Conservation (phyloP, 2,888 invertebrate genomes). For the Meta bourneti region DNA sequence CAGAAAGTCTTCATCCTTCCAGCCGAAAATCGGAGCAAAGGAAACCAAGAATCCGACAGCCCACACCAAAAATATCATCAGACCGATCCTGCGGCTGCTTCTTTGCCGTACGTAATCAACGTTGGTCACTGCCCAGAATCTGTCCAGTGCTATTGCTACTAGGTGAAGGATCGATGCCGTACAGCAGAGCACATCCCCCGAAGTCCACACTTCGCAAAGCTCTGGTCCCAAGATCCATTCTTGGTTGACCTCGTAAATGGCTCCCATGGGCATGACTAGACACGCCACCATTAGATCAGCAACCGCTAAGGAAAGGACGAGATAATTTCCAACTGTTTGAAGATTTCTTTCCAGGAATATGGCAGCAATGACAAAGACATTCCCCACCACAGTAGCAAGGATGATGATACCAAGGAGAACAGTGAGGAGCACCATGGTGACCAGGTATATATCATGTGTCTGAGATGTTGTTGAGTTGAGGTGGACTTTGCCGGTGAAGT, state of each 20-base stretch:
- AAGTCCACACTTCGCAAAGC: constrained; percentile 94
- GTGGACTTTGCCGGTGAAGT: background rate
- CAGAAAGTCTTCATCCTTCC: constrained; percentile 95
- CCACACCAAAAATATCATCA: constrained; percentile 96
- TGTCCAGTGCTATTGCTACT: constrained; percentile 96
- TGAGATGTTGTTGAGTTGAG: constrained; percentile 14
- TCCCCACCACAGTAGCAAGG: constrained; percentile 84
- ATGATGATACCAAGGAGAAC: constrained; percentile 38
- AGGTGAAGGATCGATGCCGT: constrained; percentile 97
- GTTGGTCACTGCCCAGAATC: constrained; percentile 99
- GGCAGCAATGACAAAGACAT: constrained; percentile 98
- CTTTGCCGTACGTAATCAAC: constrained; percentile 97
- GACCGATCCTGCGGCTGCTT: constrained; percentile 91
- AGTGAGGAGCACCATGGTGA: constrained; percentile 40
- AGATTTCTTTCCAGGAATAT: constrained; percentile 95
- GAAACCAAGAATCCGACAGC: constrained; percentile 94
- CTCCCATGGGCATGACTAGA: constrained; percentile 94
- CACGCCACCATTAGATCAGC: constrained; percentile 98
- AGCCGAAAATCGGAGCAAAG: constrained; percentile 96
- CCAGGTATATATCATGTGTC: background rate
- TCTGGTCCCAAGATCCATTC: constrained; percentile 94
- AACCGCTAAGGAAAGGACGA: constrained; percentile 96
- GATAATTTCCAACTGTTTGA: constrained; percentile 96
- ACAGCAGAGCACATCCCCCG: constrained; percentile 97
- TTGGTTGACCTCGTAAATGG: constrained; percentile 94